Base-by-base conservation (phyloP, 2,888 invertebrate genomes). In the Agrotis ipsilon region DNA sequence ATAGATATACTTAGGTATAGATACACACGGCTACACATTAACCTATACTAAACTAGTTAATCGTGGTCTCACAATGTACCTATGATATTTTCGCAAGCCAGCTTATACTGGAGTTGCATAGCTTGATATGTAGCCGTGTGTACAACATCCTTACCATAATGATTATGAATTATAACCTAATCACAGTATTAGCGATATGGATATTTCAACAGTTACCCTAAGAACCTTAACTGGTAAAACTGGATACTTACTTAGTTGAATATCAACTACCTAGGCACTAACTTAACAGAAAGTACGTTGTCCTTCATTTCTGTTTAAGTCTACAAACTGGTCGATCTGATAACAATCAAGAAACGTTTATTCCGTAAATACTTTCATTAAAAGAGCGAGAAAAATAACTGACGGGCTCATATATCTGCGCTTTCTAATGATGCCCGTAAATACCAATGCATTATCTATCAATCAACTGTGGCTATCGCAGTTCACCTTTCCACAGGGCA, bases 201-300 rank as follows among this genome's bases (percentile, higher is more conserved):
- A 14, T 43, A 45, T 24, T 21, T 27, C 16, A 16, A 64, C 27
- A 51, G 27, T 69, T 27, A 69, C 6, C 21, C 1, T 51, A 21
- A n/a, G 49, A n/a, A 18, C 49, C 64, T n/a, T 45, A 16, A n/a
- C 51, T 32, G 21, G 69, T 65, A 24, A 45, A 75, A 24, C 69
- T 45, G 65, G 75, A 65, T 51, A 14, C 3, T 16, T 27, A n/a
- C 3, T 1, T 45, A 32, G 19, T n/a, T 46, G n/a, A 3, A 1
- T 21, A 13, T 72, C n/a, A 72, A 46, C 14, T 6, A 24, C 24
- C 19, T 49, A 16, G 3, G n/a, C 24, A 39, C 13, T 27, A 32
- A 14, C 14, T 67, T 61, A 55, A n/a, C 32, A 72, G 7, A 52
- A 39, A 32, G 45, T 16, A 3, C 32, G n/a, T 52, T 52, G 7